These are phyloP conservation scores for Drosophila erecta DNA, from an alignment of 1,140 invertebrate species.

Conservation along the genomic window DNA sequence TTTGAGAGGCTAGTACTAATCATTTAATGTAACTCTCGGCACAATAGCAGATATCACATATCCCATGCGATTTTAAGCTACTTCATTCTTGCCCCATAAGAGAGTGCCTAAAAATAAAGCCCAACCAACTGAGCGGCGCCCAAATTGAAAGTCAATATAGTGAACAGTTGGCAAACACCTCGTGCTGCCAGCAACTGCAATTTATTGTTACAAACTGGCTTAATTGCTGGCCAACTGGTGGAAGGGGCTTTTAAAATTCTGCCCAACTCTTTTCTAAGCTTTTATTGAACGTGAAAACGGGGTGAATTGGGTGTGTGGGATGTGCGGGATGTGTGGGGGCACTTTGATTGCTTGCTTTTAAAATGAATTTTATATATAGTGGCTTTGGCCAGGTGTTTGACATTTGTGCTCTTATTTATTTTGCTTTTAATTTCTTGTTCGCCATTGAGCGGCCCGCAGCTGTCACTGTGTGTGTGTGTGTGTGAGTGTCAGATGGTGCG, in stretches of 20 bases:
- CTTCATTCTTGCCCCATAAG: background rate
- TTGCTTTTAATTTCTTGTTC: slow-evolving; percentile 15
- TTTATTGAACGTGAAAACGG: slow-evolving; percentile 4
- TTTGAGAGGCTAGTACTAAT: background rate
- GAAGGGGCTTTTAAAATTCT: slow-evolving; percentile 27
- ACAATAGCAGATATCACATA: too few relatives aligned
- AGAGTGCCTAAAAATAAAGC: slow-evolving; percentile 25
- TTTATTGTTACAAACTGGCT: slow-evolving; percentile 67
- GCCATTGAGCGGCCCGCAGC: slow-evolving; percentile 39
- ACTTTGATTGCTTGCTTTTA: slow-evolving; percentile 36
- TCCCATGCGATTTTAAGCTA: background rate
- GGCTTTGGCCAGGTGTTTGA: slow-evolving; percentile 35
- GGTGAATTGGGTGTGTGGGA: background rate
- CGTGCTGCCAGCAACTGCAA: slow-evolving; percentile 39
- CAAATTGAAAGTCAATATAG: slow-evolving; percentile 74
- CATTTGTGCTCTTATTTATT: slow-evolving; percentile 35
- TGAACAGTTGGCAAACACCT: slow-evolving; percentile 35
- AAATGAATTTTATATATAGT: slow-evolving; percentile 43
- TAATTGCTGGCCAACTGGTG: slow-evolving; percentile 39
- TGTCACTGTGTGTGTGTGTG: slow-evolving; percentile 20
- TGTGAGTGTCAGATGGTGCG: slow-evolving; percentile 53
- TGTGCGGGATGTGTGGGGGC: background rate
- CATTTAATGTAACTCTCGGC: too few relatives aligned
- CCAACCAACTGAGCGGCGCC: slow-evolving; percentile 27
- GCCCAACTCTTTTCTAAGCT: slow-evolving; percentile 5